Conservation (phyloP, 2,888 invertebrate genomes). For the Leptothorax acervorum region DNA sequence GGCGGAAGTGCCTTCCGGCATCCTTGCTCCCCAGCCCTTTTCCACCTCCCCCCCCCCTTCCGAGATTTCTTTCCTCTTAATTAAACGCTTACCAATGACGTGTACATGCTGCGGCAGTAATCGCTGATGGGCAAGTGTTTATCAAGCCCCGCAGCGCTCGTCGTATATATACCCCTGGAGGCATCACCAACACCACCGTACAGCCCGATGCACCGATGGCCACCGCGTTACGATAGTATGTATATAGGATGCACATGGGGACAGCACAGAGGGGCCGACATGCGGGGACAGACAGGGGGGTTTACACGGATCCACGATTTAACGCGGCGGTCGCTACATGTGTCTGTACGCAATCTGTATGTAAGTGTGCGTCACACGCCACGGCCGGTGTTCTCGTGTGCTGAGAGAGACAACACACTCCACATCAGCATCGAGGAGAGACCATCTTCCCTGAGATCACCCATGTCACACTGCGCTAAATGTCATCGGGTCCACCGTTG, state of each 20-base stretch:
- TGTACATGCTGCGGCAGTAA: conserved; percentile 82
- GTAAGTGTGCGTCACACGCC: neutral
- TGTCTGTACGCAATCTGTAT: neutral
- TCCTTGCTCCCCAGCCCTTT: neutral
- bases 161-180: conserved; percentile 82
- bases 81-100: conserved; percentile 80
- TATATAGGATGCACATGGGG: conserved; percentile 70
- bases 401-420: conserved; percentile 65
- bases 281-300: conserved; percentile 56
- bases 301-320: conserved; percentile 72
- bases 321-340: conserved; percentile 50
- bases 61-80: conserved; percentile 47
- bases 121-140: conserved; percentile 81
- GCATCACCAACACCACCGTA: conserved; percentile 77
- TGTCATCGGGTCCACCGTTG: conserved; percentile 83
- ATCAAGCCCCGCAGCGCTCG: conserved; percentile 79
- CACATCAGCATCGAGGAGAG: conserved; percentile 66
- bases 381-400: conserved; percentile 38
- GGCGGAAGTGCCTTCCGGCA: neutral
- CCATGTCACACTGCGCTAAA: conserved; percentile 80
- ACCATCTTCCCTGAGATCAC: conserved; percentile 76
- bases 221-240: conserved; percentile 65
- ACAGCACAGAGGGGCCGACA: conserved; percentile 55
- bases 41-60: neutral
- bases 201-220: conserved; percentile 68